Percentiles rank a stretch among this genome's conserved stretches.
These are phyloP conservation scores for Thalassarche chlororhynchos DNA, from an alignment of 2,113 vertebrate genomes.

Conservation along the genomic window DNA sequence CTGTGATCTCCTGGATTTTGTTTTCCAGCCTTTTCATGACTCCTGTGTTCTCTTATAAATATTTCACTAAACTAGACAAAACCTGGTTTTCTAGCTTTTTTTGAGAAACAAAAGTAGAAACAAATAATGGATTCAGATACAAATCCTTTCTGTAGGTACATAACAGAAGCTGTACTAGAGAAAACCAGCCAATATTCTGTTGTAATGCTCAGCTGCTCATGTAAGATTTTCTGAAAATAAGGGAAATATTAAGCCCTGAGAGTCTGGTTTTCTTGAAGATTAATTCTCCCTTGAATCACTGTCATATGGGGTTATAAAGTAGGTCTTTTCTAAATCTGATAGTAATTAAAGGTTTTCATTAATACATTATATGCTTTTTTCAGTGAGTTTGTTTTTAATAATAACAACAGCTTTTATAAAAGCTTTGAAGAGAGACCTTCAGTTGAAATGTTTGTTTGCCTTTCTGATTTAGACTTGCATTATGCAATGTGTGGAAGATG, in stretches of 20 bases:
- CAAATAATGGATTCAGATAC: background rate
- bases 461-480: background rate
- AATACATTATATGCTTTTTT: background rate
- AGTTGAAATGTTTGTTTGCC: background rate
- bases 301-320: background rate
- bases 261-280: background rate
- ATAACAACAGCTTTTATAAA: background rate
- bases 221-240: background rate
- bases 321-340: background rate
- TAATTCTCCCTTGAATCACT: background rate
- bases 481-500: background rate
- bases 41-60: background rate
- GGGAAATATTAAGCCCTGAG: background rate
- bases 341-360: background rate
- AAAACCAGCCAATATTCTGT: background rate
- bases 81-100: background rate
- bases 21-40: background rate
- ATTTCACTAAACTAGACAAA: background rate
- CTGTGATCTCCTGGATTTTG: background rate
- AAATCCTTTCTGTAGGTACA: background rate
- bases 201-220: background rate
- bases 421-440: background rate
- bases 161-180: background rate
- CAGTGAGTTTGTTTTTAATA: background rate
- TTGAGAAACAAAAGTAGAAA: background rate